phyloP scores from a whole-genome alignment of 1,140 invertebrate species.

The Manduca sexta region DNA sequence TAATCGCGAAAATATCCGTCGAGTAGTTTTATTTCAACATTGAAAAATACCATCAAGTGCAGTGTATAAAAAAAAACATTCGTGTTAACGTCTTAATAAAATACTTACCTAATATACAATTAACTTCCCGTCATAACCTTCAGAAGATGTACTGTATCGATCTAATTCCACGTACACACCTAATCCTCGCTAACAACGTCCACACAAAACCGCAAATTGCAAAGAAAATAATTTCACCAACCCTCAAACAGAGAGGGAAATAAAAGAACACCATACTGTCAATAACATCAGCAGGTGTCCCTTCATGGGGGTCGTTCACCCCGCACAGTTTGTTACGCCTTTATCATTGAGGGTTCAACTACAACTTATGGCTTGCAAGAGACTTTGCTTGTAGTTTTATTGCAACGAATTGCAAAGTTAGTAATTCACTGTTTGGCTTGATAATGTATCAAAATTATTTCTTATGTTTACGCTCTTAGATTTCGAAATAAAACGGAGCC shows the following conservation, averaged over 20 bases:
- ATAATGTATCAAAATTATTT: too few species aligned
- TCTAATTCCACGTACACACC: not conserved
- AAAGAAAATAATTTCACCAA: constrained; percentile 11
- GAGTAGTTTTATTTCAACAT: too few species aligned
- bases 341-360: constrained; percentile 34
- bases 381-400: not conserved
- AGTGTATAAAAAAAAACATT: too few species aligned
- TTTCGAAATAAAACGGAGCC: too few species aligned
- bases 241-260: constrained; percentile 17
- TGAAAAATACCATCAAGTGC: too few species aligned
- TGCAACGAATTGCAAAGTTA: not conserved
- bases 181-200: constrained; percentile 2
- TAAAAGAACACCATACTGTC: constrained; percentile 57
- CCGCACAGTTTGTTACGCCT: constrained; percentile 30
- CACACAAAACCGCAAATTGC: constrained; percentile 5
- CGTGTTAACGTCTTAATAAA: too few species aligned
- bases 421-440: not conserved
- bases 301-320: constrained; percentile 50
- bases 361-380: constrained; percentile 12
- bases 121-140: not conserved
- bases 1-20: too few species aligned
- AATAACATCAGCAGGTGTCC: constrained; percentile 61
- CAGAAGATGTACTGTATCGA: too few species aligned
- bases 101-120: too few species aligned
- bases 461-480: too few species aligned